Evolutionary conservation across 2,797 vertebrate genomes (phyloP).

Genomic region (Trachops cirrhosus): DNA sequence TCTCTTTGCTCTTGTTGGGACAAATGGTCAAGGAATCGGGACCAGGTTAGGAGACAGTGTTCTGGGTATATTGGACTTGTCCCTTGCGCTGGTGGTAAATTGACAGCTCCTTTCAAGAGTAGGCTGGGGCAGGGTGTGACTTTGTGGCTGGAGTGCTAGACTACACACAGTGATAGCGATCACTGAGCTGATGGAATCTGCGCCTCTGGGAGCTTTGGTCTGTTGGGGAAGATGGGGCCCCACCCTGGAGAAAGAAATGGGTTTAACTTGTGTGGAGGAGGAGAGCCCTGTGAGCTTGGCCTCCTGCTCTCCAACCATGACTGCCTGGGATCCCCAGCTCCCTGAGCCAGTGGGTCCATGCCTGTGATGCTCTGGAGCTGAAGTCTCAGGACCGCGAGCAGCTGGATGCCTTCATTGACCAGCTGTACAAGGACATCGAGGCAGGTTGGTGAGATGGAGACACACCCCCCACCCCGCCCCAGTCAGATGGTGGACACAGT

Average conservation of each 20-base stretch:
- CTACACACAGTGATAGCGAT: background rate
- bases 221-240: background rate
- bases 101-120: background rate
- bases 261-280: constrained; percentile 31
- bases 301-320: background rate
- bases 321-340: constrained; percentile 84
- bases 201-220: background rate
- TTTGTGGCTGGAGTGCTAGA: background rate
- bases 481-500: background rate
- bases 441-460: constrained; percentile 87
- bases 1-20: constrained; percentile 95
- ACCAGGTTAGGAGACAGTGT: constrained; percentile 88
- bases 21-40: constrained; percentile 98
- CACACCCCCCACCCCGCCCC: background rate
- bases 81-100: background rate
- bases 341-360: constrained; percentile 97
- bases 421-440: constrained; percentile 98
- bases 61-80: background rate
- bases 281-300: constrained; percentile 31
- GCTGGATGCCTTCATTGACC: constrained; percentile 95
- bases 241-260: background rate
- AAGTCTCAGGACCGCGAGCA: constrained; percentile 92
- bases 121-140: background rate
- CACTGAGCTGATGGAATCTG: background rate
- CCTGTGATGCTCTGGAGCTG: constrained; percentile 93